Percentiles rank a stretch among this genome's conserved stretches.
Evolutionary conservation across 2,797 vertebrate genomes (phyloP).

Genomic region (Scolopax bukidnonensis): DNA sequence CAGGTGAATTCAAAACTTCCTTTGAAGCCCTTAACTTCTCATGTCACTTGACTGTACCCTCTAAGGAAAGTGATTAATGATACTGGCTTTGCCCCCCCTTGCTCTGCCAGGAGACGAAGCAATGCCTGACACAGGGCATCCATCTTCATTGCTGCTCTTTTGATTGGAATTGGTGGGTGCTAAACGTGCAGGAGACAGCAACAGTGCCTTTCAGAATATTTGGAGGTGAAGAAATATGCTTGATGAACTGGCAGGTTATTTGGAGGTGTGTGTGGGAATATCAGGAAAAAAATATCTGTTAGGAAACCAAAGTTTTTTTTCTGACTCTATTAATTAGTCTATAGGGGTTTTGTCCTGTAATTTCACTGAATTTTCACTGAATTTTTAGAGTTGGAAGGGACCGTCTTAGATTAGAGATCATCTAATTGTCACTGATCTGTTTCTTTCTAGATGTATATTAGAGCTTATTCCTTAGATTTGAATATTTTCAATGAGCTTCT

Average conservation of each 20-base stretch:
- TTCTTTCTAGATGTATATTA: not conserved
- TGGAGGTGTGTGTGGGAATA: not conserved
- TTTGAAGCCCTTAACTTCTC: not conserved
- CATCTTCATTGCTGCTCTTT: conserved; percentile 25
- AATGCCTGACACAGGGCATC: not conserved
- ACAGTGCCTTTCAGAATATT: not conserved
- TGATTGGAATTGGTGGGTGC: not conserved
- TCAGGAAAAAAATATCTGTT: not conserved
- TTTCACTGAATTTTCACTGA: too few species aligned
- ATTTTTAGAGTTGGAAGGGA: too few species aligned
- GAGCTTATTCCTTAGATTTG: not conserved
- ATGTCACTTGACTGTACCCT: not conserved
- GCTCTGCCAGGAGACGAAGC: not conserved
- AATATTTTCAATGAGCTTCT: not conserved
- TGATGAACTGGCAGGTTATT: not conserved
- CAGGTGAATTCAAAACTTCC: not conserved
- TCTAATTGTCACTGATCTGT: not conserved
- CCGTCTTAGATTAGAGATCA: too few species aligned
- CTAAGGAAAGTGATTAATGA: not conserved
- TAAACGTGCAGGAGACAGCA: conserved; percentile 2
- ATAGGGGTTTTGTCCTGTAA: not conserved
- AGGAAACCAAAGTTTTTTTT: not conserved
- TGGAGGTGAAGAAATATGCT: not conserved
- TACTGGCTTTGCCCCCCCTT: not conserved
- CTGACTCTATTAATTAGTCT: not conserved